These are phyloP conservation scores for Conger conger DNA, from an alignment of 2,113 vertebrate genomes.

Conservation along the genomic window DNA sequence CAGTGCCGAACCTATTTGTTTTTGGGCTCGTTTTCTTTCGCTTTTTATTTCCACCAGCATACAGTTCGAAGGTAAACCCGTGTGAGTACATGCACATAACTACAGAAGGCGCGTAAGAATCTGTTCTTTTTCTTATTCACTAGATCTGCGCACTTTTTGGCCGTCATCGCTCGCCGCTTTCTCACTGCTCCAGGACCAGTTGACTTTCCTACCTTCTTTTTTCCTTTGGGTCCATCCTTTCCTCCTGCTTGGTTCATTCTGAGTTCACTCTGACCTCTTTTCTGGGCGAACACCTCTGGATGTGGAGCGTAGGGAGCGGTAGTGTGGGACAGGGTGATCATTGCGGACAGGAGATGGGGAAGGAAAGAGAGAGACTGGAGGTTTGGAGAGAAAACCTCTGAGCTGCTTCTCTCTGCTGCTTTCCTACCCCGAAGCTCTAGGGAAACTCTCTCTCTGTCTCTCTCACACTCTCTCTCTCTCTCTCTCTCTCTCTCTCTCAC, in stretches of 20 bases:
- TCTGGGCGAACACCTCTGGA: constrained; percentile 6
- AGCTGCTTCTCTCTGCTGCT: constrained; percentile 14
- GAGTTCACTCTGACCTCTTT: neutral
- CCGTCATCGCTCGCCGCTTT: neutral
- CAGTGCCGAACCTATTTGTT: constrained; percentile 34
- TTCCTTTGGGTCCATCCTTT: neutral
- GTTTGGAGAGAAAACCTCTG: neutral
- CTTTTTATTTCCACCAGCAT: neutral
- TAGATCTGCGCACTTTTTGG: neutral
- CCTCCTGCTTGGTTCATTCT: neutral
- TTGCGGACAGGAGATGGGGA: neutral
- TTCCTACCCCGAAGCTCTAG: constrained; percentile 29
- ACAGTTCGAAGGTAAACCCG: neutral
- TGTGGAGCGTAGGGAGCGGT: neutral
- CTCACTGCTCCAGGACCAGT: neutral
- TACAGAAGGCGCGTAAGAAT: neutral
- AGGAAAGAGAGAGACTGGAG: neutral
- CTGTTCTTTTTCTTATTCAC: neutral
- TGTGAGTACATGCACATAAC: constrained; percentile 4
- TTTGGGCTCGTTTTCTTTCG: constrained; percentile 18
- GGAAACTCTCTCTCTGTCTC: constrained; percentile 3
- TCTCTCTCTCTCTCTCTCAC: constrained; percentile 39
- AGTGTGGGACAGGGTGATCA: neutral
- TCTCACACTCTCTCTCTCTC: constrained; percentile 18
- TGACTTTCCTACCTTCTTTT: constrained; percentile 1